Base-by-base conservation (phyloP, 37 sponge, comb jelly and placozoan species). In the Ianthella basta region DNA sequence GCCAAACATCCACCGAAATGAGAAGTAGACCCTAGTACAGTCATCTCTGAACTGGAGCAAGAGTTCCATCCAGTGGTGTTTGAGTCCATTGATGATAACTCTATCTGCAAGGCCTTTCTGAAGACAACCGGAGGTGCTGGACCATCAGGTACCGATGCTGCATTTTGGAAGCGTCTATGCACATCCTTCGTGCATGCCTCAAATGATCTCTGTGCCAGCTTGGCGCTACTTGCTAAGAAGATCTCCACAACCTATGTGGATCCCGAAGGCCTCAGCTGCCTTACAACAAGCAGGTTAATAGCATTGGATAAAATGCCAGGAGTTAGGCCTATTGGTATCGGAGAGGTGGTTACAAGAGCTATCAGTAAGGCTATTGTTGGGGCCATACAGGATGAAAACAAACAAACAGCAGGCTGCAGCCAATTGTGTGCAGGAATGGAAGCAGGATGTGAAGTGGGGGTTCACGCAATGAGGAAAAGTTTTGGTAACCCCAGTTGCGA, bases 301-400 rank as follows among this genome's bases (percentile, higher is more conserved):
- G n/a, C n/a, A n/a, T n/a, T n/a, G n/a, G n/a, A n/a, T n/a, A 70
- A 70, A 70, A 29, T 4, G 36, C 72, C n/a, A 34, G 72, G 72
- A 6, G 72, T 70, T 2, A 70, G 72, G 15, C 33, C 72, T 21
- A 70, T 70, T 33, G 72, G 37, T 12, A 34, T 70, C 5, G 68
- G 68, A 24, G 68, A 66, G 23, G 68, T 66, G 68, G 12, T 27
- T 14, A 66, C 25, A 66, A 66, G 68, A 23, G 23, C 23, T 14
- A 66, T 66, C 29, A 24, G 68, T 23, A n/a, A 66, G 27, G 29
- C 68, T 27, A 66, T 66, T n/a, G 23, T 66, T 23, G 19, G 25
- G 15, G 68, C 27, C 68, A 66, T 66, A 24, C 29, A 66, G 27
- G 68, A 66, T 66, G 68, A 66, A 66, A 66, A 24, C 68, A 66